Evolutionary conservation across 2,113 vertebrate species (phyloP).

Genomic region (Callorhinus ursinus): DNA sequence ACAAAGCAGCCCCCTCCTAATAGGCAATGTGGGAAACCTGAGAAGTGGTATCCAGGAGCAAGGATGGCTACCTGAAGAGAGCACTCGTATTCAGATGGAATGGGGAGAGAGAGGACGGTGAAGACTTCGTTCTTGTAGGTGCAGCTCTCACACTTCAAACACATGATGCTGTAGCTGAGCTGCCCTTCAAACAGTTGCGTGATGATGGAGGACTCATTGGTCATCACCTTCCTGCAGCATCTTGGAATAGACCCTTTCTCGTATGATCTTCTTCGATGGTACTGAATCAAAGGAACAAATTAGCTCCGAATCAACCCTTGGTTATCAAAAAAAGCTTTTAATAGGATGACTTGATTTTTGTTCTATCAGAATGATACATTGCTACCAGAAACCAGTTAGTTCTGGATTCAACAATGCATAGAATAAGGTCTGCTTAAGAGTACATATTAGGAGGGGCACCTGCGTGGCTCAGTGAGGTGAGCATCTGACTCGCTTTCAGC

Average conservation of each 20-base stretch:
- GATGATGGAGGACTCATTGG: slow-evolving; percentile 86
- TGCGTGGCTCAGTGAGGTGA: neutral
- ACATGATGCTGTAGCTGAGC: slow-evolving; percentile 85
- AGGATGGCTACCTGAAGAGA: slow-evolving; percentile 88
- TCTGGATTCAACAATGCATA: neutral
- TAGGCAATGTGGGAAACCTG: neutral
- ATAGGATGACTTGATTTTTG: neutral
- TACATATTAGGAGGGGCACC: neutral
- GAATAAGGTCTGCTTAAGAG: neutral
- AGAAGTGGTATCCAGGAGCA: neutral
- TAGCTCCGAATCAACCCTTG: neutral
- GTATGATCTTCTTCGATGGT: slow-evolving; percentile 61
- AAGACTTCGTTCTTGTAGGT: slow-evolving; percentile 86
- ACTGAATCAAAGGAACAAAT: slow-evolving; percentile 54
- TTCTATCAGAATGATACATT: neutral
- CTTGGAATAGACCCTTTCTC: neutral
- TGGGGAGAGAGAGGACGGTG: slow-evolving; percentile 90
- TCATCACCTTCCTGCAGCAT: neutral
- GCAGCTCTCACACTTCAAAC: slow-evolving; percentile 86
- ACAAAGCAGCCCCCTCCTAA: neutral
- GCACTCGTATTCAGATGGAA: slow-evolving; percentile 85
- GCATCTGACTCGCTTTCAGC: too few species aligned
- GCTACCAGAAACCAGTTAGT: neutral
- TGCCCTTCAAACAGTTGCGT: slow-evolving; percentile 91
- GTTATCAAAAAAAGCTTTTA: neutral